Evolutionary conservation across 1,140 invertebrate species (phyloP), one percentile per base, ranked within the genome.

Genomic region (Cataglyphis hispanica): DNA sequence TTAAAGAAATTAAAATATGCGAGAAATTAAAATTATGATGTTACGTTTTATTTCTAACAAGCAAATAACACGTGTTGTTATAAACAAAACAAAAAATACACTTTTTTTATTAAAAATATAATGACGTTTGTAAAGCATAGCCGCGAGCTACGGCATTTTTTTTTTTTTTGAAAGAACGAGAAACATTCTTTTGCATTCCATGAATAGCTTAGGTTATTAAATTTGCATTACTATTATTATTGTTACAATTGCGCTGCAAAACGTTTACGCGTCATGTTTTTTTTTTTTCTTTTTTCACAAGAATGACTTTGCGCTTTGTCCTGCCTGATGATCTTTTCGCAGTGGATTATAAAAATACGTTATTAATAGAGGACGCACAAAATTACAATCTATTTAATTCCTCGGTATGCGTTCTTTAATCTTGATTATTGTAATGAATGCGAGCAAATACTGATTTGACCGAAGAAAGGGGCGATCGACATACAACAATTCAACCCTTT

Each of bases 351-450:
- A 58, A 72, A 83, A 83, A 46, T 83, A 37, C 53, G 25, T 27
- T 37, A 43, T 10, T 40, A 22, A 16, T 80, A 56, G 53, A 27
- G 43, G 34, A 22, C 8, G 16, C n/a, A 72, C n/a, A 72, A 83
- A 77, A 84, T 64, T 84, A 84, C 27, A 50, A 76, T 63, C 70
- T 46, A 34, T 58, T n/a, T n/a, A n/a, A 58, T 61, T 31, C 43
- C 43, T 43, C 34, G 50, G 50, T 8, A 31, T 40, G 78, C 69
- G 46, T 34, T 75, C 27, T 64, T n/a, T 16, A 77, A 77, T 31
- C 60, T 84, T 77, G 43, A 84, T 84, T 84, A 77, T 76, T 56
- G 40, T 84, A 72, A 74, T 60, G 16, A 25, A 43, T 31, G 1
- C 67, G 25, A 13, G 34, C 37, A 58, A 81, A 58, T 34, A 37